Evolutionary conservation across 2,797 vertebrate genomes (phyloP).

Genomic region (Buphagus erythrorhynchus): DNA sequence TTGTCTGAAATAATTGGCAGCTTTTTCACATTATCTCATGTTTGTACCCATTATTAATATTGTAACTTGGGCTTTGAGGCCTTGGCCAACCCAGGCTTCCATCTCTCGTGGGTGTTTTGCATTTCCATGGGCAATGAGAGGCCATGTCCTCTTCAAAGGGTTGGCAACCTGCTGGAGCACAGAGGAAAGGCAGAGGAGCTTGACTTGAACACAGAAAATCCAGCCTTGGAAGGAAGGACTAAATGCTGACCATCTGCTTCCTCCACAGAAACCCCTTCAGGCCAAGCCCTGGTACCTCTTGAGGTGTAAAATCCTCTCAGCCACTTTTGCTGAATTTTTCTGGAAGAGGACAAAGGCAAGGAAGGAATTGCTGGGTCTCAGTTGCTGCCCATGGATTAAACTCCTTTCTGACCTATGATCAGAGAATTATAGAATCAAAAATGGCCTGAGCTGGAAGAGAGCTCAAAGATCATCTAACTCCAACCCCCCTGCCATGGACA

Average conservation of each 20-base stretch:
- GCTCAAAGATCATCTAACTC: neutral
- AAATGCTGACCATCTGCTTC: neutral
- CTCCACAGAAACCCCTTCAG: neutral
- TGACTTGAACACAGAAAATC: neutral
- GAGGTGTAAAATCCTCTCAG: neutral
- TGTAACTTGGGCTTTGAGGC: neutral
- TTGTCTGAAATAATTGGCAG: constrained; percentile 8
- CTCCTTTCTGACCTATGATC: neutral
- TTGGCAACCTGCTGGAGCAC: neutral
- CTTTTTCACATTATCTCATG: neutral
- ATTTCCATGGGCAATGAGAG: neutral
- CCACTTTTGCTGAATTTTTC: neutral
- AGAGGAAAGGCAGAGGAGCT: neutral
- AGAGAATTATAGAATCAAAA: neutral
- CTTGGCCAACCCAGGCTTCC: neutral
- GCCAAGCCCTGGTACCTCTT: neutral
- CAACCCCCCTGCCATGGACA: neutral
- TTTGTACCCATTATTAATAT: neutral
- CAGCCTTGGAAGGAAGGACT: neutral
- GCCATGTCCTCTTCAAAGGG: neutral
- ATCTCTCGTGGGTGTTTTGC: neutral
- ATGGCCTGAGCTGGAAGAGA: neutral
- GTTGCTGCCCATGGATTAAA: neutral
- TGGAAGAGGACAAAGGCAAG: neutral
- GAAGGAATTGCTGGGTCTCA: neutral